phyloP scores from a whole-genome alignment of 2,888 invertebrate species.

The Rambutsinella grinnellia region DNA sequence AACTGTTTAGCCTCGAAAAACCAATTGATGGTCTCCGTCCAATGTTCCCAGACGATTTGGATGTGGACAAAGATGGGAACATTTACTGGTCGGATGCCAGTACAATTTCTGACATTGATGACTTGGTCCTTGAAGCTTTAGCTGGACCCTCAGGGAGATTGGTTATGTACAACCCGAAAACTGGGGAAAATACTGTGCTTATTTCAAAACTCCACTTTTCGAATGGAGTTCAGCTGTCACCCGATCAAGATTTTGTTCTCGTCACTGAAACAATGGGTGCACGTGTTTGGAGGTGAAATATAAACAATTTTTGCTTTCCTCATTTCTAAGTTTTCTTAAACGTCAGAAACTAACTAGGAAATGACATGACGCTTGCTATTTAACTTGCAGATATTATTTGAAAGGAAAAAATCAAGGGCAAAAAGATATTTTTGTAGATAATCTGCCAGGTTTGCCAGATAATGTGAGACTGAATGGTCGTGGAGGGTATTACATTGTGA shows the following conservation, averaged over 20 bases:
- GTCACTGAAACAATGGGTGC: slow-evolving; percentile 80
- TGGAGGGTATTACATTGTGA: slow-evolving; percentile 78
- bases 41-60: slow-evolving; percentile 81
- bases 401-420: slow-evolving; percentile 86
- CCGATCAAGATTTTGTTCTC: slow-evolving; percentile 85
- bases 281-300: slow-evolving; percentile 75
- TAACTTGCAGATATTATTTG: slow-evolving; percentile 75
- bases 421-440: slow-evolving; percentile 83
- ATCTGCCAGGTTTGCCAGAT: slow-evolving; percentile 82
- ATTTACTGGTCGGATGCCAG: slow-evolving; percentile 91
- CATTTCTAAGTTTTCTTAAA: neutral
- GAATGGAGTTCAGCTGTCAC: slow-evolving; percentile 88
- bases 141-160: slow-evolving; percentile 73
- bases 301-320: neutral
- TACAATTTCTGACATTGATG: slow-evolving; percentile 77
- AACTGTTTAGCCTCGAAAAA: slow-evolving; percentile 70
- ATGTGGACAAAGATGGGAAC: slow-evolving; percentile 83
- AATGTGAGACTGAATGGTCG: slow-evolving; percentile 75
- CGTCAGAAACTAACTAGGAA: neutral
- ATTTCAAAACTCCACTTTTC: slow-evolving; percentile 84
- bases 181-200: slow-evolving; percentile 82
- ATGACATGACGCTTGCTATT: neutral
- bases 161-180: slow-evolving; percentile 83
- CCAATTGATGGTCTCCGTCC: slow-evolving; percentile 78
- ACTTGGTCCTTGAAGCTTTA: slow-evolving; percentile 29